phyloP scores from a whole-genome alignment of 2,888 invertebrate genomes.

The Dasysyrphus albostriatus region DNA sequence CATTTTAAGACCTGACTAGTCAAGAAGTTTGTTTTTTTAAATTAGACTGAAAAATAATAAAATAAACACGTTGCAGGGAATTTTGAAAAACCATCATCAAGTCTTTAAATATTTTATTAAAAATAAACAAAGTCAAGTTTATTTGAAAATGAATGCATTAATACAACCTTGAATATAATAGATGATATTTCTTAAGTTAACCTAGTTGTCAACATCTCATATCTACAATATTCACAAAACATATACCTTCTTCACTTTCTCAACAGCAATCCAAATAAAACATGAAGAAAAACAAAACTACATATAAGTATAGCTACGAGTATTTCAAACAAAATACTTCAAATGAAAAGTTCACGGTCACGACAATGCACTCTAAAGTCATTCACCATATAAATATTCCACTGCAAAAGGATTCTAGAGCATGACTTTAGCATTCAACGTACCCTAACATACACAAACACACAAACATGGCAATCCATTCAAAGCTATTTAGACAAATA shows the following conservation, averaged over 20 bases:
- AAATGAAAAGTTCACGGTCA: slow-evolving; percentile 60
- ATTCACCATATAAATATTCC: slow-evolving; percentile 37
- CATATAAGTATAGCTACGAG: neutral
- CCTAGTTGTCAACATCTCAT: slow-evolving; percentile 19
- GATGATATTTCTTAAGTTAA: neutral
- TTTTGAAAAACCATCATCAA: neutral
- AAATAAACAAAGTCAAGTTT: neutral
- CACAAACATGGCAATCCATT: slow-evolving; percentile 28
- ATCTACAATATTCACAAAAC: slow-evolving; percentile 21
- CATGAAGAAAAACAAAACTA: neutral
- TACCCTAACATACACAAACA: neutral
- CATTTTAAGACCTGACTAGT: too few species aligned
- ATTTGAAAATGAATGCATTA: neutral
- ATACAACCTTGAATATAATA: neutral
- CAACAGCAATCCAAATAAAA: slow-evolving; percentile 14
- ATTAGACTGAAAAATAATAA: neutral
- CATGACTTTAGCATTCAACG: slow-evolving; percentile 28
- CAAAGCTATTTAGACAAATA: slow-evolving; percentile 55
- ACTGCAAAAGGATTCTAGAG: slow-evolving; percentile 19
- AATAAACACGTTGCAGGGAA: neutral
- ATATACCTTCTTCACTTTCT: neutral
- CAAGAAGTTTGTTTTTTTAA: too few species aligned
- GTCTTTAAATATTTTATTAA: neutral
- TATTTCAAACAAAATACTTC: slow-evolving; percentile 21
- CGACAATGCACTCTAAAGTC: slow-evolving; percentile 42